Evolutionary conservation across 2,113 vertebrate genomes (phyloP), one percentile per base, ranked within the genome.

Genomic region (Tor tambroides): DNA sequence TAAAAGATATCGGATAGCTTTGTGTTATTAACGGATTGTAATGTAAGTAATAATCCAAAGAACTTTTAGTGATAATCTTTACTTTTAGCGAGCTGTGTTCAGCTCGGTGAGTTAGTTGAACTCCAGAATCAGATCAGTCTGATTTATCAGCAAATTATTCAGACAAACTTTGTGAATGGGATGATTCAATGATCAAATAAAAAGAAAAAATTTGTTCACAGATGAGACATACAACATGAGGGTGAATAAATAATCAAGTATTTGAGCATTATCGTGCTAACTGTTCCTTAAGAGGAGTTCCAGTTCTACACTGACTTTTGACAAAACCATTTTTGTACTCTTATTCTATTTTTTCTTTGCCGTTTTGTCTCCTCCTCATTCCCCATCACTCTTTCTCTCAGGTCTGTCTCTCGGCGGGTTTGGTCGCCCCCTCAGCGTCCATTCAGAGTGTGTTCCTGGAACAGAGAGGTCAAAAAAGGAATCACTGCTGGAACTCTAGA

Each of bases 371-470:
- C 63, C 2, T 6, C 26, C 43, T 49, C 43, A 59, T 17, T 74
- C 8, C 10, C 21, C 6, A 30, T 75, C 9, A 6, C 17, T 78
- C 0, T 0, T 84, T 30, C 3, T 85, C 63, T 92, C 93, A 87
- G 96, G 3, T 95, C 96, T 59, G 91, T 97, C 71, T 93, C 95
- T 65, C 95, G 94, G 19, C 93, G 95, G 32, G 94, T 97, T 80
- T 97, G 95, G 96, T 91, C 95, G 0, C 93, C 94, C 2, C 89
- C 95, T 4, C 96, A 94, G 90, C 92, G 96, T 26, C 97, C 97
- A 15, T 98, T 97, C 93, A 95, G 96, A n/a, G 92, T 97, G 67
- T 97, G 96, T 74, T 92, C 94, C 85, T 92, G 95, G 89, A 93
- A 95, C 89, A 94, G 96, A 72, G 89, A 91, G 56, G 87, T 61